Evolutionary conservation across 64 coral and sea anemone genomes (phyloP).

Genomic region (Stylophora pistillata): DNA sequence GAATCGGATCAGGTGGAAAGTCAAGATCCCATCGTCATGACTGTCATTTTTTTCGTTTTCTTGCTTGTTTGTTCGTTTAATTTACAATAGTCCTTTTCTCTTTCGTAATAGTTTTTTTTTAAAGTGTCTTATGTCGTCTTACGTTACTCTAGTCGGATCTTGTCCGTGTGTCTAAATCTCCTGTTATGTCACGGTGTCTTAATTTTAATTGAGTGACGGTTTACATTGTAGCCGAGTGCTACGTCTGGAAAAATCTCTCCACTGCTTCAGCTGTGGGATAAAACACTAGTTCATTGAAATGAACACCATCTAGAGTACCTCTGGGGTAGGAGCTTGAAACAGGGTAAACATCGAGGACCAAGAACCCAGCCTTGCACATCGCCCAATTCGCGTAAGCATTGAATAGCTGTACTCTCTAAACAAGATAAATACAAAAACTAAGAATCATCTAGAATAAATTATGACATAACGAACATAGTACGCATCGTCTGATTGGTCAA

Average conservation of each 20-base stretch:
- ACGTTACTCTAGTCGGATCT: too few species aligned
- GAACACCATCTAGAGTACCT: slow-evolving; percentile 79
- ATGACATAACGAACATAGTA: too few species aligned
- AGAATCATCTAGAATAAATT: background rate
- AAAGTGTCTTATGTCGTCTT: too few species aligned
- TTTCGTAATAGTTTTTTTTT: too few species aligned
- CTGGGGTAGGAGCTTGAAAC: slow-evolving; percentile 78
- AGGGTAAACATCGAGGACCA: slow-evolving; percentile 79
- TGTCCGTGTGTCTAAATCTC: background rate
- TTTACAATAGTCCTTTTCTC: too few species aligned
- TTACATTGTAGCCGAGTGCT: background rate
- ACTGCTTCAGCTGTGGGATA: slow-evolving; percentile 66
- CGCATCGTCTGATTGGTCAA: too few species aligned
- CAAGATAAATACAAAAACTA: background rate
- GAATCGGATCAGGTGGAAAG: too few species aligned
- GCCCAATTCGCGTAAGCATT: slow-evolving; percentile 80
- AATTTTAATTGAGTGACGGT: background rate
- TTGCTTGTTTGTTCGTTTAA: too few species aligned
- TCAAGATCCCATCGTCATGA: too few species aligned
- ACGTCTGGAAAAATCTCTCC: slow-evolving; percentile 68
- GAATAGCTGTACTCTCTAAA: slow-evolving; percentile 73
- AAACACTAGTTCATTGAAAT: slow-evolving; percentile 68
- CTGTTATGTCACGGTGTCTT: background rate
- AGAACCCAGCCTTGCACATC: slow-evolving; percentile 79
- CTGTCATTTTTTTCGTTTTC: too few species aligned